Evolutionary conservation across 2,113 vertebrate species (phyloP), one percentile per base, ranked within the genome.

Genomic region (Tychaedon coryphoeus): DNA sequence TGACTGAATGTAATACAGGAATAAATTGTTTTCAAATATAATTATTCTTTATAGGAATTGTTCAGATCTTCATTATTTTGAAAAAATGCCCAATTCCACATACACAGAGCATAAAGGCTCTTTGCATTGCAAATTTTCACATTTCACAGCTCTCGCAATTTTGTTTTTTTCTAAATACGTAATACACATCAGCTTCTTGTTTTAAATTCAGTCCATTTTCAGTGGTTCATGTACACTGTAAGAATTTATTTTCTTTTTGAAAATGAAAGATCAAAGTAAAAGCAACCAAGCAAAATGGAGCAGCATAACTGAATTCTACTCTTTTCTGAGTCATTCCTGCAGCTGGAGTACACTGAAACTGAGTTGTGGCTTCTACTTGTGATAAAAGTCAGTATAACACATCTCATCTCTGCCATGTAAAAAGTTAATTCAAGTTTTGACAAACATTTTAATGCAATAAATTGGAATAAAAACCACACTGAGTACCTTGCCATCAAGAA

Each of bases 71-170:
- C 33, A 40, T 1, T 16, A 42, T 38, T 58, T 67, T 71, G 51
- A 19, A 69, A 75, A 42, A 54, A 3, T 8, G 11, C 5, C 36
- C 50, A 19, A 38, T 72, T 67, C 33, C 57, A 58, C 38, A 67
- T 57, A 8, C 20, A 75, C 4, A 23, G 5, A 72, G 24, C 2
- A 4, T 33, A 73, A 65, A 57, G 2, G 1, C 43, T 80, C 31
- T 36, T 14, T 6, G 33, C 0, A 0, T 7, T 31, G 8, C 19
- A 60, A 1, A 3, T 50, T 75, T 71, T 85, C 66, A 56, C 10
- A 7, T 54, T 75, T 82, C 38, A 43, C 19, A 76, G 29, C 24
- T 48, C 64, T 36, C n/a, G 20, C 5, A 72, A 48, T 24, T 58
- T 81, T 26, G 28, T 36, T 84, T 92, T 12, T 70, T 83, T 81